Evolutionary conservation across 2,888 invertebrate genomes (phyloP).

Genomic region (Ophion costatus): DNA sequence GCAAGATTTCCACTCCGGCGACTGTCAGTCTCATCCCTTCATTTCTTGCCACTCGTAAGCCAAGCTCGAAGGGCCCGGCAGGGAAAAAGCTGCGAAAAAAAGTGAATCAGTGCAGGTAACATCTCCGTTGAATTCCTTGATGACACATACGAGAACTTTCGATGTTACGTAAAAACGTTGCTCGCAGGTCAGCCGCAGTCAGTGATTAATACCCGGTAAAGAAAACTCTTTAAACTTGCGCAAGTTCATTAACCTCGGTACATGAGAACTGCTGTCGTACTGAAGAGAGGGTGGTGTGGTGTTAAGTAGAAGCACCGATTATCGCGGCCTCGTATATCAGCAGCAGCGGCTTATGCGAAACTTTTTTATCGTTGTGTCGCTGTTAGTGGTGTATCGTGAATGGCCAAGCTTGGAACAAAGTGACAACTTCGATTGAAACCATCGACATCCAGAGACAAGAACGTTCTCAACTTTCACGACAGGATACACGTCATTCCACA

Average conservation of each 20-base stretch:
- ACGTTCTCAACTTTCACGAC: conserved; percentile 8
- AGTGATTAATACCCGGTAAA: conserved; percentile 51
- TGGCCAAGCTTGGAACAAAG: conserved; percentile 22
- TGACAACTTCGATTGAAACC: conserved; percentile 26
- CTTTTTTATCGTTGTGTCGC: conserved; percentile 5
- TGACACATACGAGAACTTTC: conserved; percentile 17
- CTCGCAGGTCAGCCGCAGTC: conserved; percentile 35
- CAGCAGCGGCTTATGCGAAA: background rate
- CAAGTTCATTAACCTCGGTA: conserved; percentile 13
- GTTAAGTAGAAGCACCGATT: conserved; percentile 38
- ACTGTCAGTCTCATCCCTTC: too few species aligned
- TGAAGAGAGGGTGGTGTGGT: conserved; percentile 12
- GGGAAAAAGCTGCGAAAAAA: too few species aligned
- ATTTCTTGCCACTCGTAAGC: too few species aligned
- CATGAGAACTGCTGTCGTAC: conserved; percentile 5
- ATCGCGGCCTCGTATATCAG: conserved; percentile 23
- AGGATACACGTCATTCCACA: conserved; percentile 30
- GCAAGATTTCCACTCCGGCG: too few species aligned
- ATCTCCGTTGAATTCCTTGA: too few species aligned
- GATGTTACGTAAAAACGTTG: background rate
- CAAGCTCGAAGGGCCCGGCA: too few species aligned
- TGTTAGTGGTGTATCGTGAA: conserved; percentile 13
- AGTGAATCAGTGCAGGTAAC: too few species aligned
- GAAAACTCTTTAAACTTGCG: conserved; percentile 41
- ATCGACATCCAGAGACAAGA: conserved; percentile 5